Base-by-base conservation (phyloP, 2,113 vertebrate species). In the Corydoras maculifer region DNA sequence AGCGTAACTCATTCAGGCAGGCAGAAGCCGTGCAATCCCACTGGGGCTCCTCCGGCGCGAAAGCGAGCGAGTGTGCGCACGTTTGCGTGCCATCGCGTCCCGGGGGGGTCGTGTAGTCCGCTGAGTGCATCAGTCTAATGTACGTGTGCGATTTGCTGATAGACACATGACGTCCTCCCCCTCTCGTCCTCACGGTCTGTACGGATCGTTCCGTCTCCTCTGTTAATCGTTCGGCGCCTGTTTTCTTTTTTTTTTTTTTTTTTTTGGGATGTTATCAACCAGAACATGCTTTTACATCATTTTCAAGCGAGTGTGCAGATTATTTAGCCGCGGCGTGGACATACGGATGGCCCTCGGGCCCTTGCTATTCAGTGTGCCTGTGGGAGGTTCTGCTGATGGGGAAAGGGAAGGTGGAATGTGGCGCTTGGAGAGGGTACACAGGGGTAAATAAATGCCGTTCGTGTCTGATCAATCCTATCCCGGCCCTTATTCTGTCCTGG, bases 1-100 rank as follows among this genome's bases (percentile, higher is more conserved):
- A 75, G 18, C 54, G 30, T 71, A 75, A 75, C 57, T 54, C 63
- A 60, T 66, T 70, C 74, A 76, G 75, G 60, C 75, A 76, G 35
- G 51, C 64, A 68, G 69, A 76, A 76, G 60, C 58, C 18, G 32
- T 72, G 29, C 32, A 58, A 7, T 76, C 75, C 75, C 75, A 72
- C 14, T 76, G 75, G 75, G 69, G 43, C 43, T 76, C 69, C 69
- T 68, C 50, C 58, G 53, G 58, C 55, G 50, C 53, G 58, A 67
- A 32, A 55, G 49, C 29, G n/a, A 29, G 74, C 10, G 2, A 10
- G 43, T 14, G 49, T 49, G 48, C 30, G 43, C 32, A 59, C 50
- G 70, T 59, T 57, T 35, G 65, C 13, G 58, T 57, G 49, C 18
- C 58, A 14, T 5, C 31, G 58, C 29, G 7, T 61, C 62, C 67